These are phyloP conservation scores for Sinosuthora webbiana DNA, from an alignment of 2,113 vertebrate species.

Conservation along the genomic window DNA sequence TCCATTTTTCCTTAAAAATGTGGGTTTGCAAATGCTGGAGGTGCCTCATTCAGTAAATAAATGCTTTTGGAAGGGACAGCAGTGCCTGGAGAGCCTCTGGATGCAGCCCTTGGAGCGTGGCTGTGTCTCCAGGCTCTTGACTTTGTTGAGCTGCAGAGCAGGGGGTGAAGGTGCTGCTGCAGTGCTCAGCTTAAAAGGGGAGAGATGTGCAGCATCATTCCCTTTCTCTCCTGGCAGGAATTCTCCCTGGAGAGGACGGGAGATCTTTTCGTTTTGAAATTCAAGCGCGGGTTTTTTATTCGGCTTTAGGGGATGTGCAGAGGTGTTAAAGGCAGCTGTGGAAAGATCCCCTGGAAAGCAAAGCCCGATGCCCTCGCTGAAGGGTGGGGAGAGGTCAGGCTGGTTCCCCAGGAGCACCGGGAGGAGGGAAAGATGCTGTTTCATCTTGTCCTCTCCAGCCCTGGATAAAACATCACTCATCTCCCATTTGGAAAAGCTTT, in stretches of 20 bases:
- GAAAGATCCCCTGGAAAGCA: neutral
- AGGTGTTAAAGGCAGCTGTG: neutral
- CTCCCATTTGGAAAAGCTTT: neutral
- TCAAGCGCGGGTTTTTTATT: neutral
- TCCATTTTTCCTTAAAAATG: neutral
- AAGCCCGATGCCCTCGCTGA: neutral
- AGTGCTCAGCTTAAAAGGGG: neutral
- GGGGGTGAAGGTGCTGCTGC: neutral
- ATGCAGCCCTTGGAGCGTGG: neutral
- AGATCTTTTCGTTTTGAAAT: neutral
- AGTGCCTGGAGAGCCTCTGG: neutral
- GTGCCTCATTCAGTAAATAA: neutral
- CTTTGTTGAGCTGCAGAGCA: neutral
- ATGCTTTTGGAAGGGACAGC: accelerated
- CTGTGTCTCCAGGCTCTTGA: neutral
- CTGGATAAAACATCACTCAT: accelerated
- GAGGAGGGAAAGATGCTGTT: neutral
- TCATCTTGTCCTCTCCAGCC: neutral
- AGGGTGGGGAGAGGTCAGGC: neutral
- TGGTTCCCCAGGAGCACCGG: neutral
- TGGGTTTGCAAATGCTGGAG: neutral
- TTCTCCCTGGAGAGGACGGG: neutral
- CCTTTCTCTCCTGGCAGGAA: neutral
- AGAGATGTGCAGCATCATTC: neutral
- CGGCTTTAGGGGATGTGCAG: neutral